Base-by-base conservation (phyloP, 2,797 vertebrate genomes). In the Parambassis ranga region DNA sequence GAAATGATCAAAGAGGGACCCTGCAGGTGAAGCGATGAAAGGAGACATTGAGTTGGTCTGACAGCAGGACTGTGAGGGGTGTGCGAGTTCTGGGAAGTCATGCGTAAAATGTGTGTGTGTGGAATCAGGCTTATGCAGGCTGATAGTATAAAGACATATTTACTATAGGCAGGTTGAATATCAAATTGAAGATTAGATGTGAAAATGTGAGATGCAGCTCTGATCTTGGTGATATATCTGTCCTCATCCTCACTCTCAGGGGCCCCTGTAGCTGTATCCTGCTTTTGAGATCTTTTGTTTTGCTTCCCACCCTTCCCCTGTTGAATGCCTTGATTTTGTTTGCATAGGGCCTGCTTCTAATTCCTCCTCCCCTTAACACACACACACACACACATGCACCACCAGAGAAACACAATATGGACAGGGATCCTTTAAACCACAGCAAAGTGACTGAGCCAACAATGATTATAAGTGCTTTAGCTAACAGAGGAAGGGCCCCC, bases 21-120 rank as follows among this genome's bases (percentile, higher is more conserved):
- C 70, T 47, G 72, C 78, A 82, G 82, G 78, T 83, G 71, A 46
- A 23, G 50, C 68, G 77, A 89, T 86, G 81, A 84, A 80, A 86
- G 68, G 58, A 77, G 75, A 82, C 71, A 43, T 43, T 88, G 75
- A 87, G 39, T 42, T 32, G 65, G 49, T 78, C 56, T 75, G 90
- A 90, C 86, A 87, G 84, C 65, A 61, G 73, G 67, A 44, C 30
- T 33, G 22, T 11, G 48, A 60, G 30, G 47, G 11, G 38, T 10
- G 44, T 23, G 32, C 14, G 62, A 7, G 51, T 39, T 49, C 49
- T 56, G 61, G 35, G 28, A 84, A 88, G 75, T 74, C 77, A 80
- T 80, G 86, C 69, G 62, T 75, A 42, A 81, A 77, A 65, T 68
- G 37, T 75, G 65, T 44, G 63, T 30, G 65, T 33, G 55, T 16